These are phyloP conservation scores for Serripes groenlandicus DNA, from an alignment of 2,888 invertebrate species.

Conservation along the genomic window DNA sequence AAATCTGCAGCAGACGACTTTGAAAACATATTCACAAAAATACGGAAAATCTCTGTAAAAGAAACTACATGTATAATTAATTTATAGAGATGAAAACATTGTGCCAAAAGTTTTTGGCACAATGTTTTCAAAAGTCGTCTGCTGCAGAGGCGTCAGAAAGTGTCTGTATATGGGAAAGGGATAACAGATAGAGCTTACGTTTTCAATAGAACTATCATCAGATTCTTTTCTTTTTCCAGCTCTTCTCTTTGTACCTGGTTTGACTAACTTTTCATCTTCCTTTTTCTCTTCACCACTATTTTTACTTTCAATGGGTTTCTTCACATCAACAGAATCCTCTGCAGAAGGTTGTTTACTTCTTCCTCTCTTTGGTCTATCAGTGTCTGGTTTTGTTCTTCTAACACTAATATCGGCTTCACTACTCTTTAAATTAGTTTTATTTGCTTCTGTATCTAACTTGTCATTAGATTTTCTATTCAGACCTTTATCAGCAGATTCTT, in stretches of 20 bases:
- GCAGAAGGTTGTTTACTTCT: background rate
- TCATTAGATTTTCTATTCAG: background rate
- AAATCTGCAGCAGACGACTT: no score
- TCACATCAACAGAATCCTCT: background rate
- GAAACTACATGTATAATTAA: no score
- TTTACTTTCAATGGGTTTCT: background rate
- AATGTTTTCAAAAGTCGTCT: no score
- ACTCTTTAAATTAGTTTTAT: background rate
- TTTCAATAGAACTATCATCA: conserved; percentile 38
- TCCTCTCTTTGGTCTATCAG: background rate
- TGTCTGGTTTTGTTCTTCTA: background rate
- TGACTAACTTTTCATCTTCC: background rate
- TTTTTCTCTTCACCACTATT: background rate
- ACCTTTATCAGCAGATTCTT: background rate
- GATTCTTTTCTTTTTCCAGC: conserved; percentile 49
- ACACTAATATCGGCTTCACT: background rate
- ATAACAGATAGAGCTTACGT: conserved; percentile 25
- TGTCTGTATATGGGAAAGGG: no score
- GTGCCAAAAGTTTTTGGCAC: no score
- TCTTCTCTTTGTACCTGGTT: background rate
- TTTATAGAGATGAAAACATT: no score
- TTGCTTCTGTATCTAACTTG: conserved; percentile 10
- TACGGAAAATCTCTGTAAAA: no score
- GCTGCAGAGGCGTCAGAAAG: no score
- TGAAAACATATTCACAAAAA: no score